Conservation (phyloP, 2,888 invertebrate species). For the Phytoseiulus persimilis region DNA sequence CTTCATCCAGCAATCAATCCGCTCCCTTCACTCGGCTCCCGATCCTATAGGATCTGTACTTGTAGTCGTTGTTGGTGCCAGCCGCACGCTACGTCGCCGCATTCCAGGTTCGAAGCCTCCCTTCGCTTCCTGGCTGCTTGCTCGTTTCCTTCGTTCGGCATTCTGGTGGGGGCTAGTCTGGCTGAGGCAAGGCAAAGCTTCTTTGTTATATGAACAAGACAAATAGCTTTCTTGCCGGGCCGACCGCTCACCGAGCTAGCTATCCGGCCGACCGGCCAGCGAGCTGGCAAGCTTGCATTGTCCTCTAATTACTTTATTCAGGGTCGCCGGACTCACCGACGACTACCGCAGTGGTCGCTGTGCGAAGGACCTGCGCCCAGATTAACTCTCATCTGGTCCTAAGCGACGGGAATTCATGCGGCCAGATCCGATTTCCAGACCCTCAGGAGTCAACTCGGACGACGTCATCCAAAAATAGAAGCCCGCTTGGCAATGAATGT, state of each 20-base stretch:
- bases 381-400: background rate
- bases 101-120: background rate
- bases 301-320: slow-evolving; percentile 5
- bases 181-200: background rate
- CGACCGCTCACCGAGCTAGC: background rate
- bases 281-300: background rate
- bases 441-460: background rate
- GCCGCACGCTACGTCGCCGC: background rate
- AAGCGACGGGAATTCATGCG: background rate
- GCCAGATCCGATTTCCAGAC: background rate
- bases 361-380: background rate
- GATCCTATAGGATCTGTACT: background rate
- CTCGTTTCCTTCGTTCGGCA: background rate
- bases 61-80: background rate
- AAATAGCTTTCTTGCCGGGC: background rate
- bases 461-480: background rate
- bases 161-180: background rate
- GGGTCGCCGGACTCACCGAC: background rate
- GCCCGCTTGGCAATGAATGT: background rate
- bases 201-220: slow-evolving; percentile 5
- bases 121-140: background rate
- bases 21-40: background rate
- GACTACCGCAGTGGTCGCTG: background rate
- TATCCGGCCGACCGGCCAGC: background rate
- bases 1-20: background rate